Evolutionary conservation across 2,888 invertebrate genomes (phyloP).

Genomic region (Eristalis intricaria): DNA sequence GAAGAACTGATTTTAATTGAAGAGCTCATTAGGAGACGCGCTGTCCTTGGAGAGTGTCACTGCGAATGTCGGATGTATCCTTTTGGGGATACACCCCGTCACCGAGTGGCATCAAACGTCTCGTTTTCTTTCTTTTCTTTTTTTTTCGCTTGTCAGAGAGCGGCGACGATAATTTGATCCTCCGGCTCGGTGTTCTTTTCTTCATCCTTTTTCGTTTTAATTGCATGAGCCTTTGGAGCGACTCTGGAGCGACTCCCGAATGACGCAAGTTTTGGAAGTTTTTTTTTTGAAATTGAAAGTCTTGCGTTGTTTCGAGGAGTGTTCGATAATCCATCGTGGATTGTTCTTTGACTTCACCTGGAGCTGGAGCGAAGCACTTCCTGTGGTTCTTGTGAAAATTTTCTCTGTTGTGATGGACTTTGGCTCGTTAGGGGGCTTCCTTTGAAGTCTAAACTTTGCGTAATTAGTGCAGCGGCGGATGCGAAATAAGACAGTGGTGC

Average conservation of each 20-base stretch:
- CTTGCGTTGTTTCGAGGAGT: background rate
- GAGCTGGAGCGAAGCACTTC: background rate
- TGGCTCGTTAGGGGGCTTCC: background rate
- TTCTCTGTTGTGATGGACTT: background rate
- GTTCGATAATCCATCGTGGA: background rate
- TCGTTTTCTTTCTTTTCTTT: background rate
- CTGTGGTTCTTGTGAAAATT: no score
- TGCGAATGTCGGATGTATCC: constrained; percentile 18
- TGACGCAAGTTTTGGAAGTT: background rate
- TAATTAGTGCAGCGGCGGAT: background rate
- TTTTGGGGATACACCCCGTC: background rate
- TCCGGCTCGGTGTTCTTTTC: constrained; percentile 8
- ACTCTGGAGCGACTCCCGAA: no score
- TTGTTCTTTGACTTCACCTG: background rate
- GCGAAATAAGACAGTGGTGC: no score
- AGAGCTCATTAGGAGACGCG: constrained; percentile 62
- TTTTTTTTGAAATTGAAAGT: background rate
- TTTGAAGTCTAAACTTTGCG: background rate
- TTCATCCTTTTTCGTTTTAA: background rate
- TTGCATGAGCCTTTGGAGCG: background rate
- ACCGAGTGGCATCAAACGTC: background rate
- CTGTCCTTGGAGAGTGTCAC: constrained; percentile 47
- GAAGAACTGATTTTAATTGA: constrained; percentile 69
- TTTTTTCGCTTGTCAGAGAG: background rate
- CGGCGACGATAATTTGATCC: constrained; percentile 18